phyloP scores from a whole-genome alignment of 2,797 vertebrate species.

The Vultur gryphus region DNA sequence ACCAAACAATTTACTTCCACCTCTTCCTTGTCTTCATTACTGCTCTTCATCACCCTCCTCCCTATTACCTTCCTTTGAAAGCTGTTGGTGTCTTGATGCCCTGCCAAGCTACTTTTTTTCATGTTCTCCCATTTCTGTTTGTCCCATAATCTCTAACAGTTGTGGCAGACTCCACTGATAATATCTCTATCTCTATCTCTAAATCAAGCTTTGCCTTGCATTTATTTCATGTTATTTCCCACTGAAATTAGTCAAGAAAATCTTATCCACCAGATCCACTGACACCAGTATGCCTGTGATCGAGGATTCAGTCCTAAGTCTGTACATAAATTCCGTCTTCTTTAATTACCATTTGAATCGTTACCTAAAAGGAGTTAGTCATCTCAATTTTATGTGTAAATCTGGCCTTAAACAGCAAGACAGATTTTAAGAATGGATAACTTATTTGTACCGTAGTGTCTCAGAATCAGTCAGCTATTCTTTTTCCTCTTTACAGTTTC shows the following conservation, averaged over 20 bases:
- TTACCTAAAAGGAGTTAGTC: neutral
- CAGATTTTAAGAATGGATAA: neutral
- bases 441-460: rapidly evolving
- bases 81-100: neutral
- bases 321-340: neutral
- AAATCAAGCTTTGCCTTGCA: neutral
- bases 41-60: neutral
- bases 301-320: neutral
- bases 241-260: neutral
- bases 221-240: neutral
- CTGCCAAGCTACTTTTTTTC: neutral
- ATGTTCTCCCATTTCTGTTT: neutral
- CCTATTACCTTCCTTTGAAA: neutral
- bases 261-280: neutral
- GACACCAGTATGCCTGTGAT: neutral
- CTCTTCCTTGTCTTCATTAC: neutral
- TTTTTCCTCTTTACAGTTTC: neutral
- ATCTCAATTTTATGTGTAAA: neutral
- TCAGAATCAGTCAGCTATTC: neutral
- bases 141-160: neutral
- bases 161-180: neutral
- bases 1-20: neutral
- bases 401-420: neutral
- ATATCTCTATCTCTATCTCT: neutral
- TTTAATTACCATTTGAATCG: neutral